A percentile compares a stretch with the other conserved stretches of the same genome.
Evolutionary conservation across 2,888 invertebrate species (phyloP).

Genomic region (Alloplasta piceator): DNA sequence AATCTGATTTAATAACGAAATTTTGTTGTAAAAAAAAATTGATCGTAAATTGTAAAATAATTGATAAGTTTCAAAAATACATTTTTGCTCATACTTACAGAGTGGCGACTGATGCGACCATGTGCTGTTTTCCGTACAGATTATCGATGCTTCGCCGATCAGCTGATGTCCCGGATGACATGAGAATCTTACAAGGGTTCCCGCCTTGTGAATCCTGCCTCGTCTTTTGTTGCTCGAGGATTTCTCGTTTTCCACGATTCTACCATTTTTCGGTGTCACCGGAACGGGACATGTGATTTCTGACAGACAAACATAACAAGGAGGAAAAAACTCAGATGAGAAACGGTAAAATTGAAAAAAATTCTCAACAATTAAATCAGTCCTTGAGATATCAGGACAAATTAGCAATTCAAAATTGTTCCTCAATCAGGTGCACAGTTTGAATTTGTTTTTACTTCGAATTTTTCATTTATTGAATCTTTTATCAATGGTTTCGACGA

Average conservation of each 20-base stretch:
- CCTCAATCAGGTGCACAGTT: too few species aligned
- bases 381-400: too few species aligned
- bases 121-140: slow-evolving; percentile 94
- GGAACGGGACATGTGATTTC: slow-evolving; percentile 93
- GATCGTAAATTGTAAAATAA: too few species aligned
- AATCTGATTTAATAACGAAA: too few species aligned
- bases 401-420: too few species aligned
- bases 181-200: slow-evolving; percentile 91
- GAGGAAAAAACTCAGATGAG: neutral
- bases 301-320: slow-evolving; percentile 79
- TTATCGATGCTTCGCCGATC: slow-evolving; percentile 92
- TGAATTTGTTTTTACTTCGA: too few species aligned
- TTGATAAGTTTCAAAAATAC: too few species aligned
- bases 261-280: slow-evolving; percentile 89
- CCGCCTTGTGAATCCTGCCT: slow-evolving; percentile 89
- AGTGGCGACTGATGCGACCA: slow-evolving; percentile 95
- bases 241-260: slow-evolving; percentile 84
- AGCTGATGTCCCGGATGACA: slow-evolving; percentile 88
- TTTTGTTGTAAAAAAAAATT: too few species aligned
- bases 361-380: too few species aligned
- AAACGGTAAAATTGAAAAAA: neutral
- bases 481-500: too few species aligned
- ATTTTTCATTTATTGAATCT: too few species aligned
- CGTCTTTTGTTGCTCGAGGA: slow-evolving; percentile 81
- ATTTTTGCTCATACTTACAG: slow-evolving; percentile 85